Evolutionary conservation across 2,797 vertebrate species (phyloP).

Genomic region (Centroberyx gerrardi): DNA sequence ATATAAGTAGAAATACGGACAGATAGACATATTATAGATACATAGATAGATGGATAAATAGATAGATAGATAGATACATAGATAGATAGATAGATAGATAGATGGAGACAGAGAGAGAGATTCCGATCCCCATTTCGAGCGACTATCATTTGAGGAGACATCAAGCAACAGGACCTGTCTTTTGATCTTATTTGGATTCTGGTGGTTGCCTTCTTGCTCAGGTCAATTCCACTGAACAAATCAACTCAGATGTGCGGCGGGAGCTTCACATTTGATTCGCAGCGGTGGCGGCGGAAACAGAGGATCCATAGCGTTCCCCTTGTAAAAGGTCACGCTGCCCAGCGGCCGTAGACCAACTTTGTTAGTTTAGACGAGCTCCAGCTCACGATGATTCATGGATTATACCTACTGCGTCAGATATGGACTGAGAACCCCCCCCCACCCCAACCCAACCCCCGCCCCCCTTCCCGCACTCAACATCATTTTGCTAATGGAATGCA

Average conservation of each 20-base stretch:
- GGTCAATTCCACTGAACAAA: constrained; percentile 64
- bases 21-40: neutral
- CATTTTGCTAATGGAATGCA: constrained; percentile 80
- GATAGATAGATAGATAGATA: neutral
- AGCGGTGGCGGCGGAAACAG: constrained; percentile 43
- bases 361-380: constrained; percentile 52
- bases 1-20: neutral
- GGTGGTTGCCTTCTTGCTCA: constrained; percentile 31
- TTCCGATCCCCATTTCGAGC: constrained; percentile 8
- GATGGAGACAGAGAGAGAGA: neutral
- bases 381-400: constrained; percentile 67
- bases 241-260: constrained; percentile 39
- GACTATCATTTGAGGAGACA: constrained; percentile 4
- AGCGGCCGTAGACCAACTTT: constrained; percentile 51
- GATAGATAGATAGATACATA: neutral
- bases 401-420: constrained; percentile 63
- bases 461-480: constrained; percentile 63
- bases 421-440: constrained; percentile 47
- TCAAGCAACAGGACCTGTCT: constrained; percentile 27
- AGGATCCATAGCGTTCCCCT: constrained; percentile 58
- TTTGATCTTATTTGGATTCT: constrained; percentile 65
- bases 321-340: constrained; percentile 70
- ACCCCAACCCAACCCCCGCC: constrained; percentile 27
- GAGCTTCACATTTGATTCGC: constrained; percentile 59
- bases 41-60: neutral